Percentiles rank a stretch among this genome's conserved stretches.
Evolutionary conservation across 2,888 invertebrate species (phyloP).

Genomic region (Podabrus alpinus): DNA sequence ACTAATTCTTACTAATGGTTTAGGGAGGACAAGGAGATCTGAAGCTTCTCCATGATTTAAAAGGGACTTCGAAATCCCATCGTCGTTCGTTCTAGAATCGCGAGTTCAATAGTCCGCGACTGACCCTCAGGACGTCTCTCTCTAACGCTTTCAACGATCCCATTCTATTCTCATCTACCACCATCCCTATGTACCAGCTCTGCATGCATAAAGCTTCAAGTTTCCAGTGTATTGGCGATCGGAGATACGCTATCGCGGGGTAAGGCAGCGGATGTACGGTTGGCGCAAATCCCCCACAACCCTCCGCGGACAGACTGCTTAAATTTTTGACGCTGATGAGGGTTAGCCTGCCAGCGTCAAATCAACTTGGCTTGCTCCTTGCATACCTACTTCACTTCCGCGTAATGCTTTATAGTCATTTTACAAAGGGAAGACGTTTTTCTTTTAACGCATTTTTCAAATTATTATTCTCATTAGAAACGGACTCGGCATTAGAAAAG

Average conservation of each 20-base stretch:
- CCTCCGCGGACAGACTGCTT: conserved; percentile 60
- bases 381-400: conserved; percentile 27
- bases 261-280: conserved; percentile 48
- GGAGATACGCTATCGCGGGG: conserved; percentile 47
- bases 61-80: conserved; percentile 38
- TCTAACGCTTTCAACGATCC: conserved; percentile 54
- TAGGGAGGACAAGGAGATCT: conserved; percentile 35
- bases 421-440: conserved; percentile 19
- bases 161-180: conserved; percentile 52
- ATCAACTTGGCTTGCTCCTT: conserved; percentile 28
- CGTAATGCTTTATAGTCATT: background rate
- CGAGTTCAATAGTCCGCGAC: conserved; percentile 60
- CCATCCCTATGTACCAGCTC: conserved; percentile 35
- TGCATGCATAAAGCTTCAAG: conserved; percentile 38
- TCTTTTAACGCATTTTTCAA: conserved; percentile 2
- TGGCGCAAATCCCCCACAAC: conserved; percentile 49
- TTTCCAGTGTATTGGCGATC: conserved; percentile 40
- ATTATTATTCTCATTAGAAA: background rate
- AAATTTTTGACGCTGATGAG: conserved; percentile 62
- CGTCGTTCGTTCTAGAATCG: conserved; percentile 44
- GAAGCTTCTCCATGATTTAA: conserved; percentile 39
- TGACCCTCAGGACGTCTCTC: conserved; percentile 58
- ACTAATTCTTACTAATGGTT: conserved; percentile 42
- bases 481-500: background rate
- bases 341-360: conserved; percentile 54